These are phyloP conservation scores for Cacatua alba DNA, from an alignment of 2,113 vertebrate species.

Conservation along the genomic window DNA sequence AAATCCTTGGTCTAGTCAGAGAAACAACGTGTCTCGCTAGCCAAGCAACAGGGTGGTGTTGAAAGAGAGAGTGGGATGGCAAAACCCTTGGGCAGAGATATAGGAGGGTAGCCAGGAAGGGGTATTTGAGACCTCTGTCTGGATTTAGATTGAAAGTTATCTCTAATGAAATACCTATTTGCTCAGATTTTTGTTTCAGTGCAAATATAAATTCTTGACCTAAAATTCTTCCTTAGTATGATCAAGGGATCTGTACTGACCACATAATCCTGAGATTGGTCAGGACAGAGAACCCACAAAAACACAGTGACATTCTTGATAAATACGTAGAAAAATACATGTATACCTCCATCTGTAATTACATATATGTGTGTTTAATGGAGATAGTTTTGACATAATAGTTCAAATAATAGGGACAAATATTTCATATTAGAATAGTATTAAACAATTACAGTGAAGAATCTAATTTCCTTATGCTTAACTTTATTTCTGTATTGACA, in stretches of 20 bases:
- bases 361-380: not conserved
- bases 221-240: not conserved
- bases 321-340: not conserved
- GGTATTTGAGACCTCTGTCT: not conserved
- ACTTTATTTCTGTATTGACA: not conserved
- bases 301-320: not conserved
- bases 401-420: not conserved
- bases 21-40: not conserved
- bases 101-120: slow-evolving; percentile 46
- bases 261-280: not conserved
- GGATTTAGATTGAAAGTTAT: slow-evolving; percentile 31
- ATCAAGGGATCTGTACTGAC: not conserved
- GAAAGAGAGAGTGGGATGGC: slow-evolving; percentile 41
- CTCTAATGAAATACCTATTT: slow-evolving; percentile 1
- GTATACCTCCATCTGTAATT: not conserved
- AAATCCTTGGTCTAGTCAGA: slow-evolving; percentile 28
- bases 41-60: slow-evolving; percentile 35
- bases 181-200: not conserved
- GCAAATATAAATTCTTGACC: not conserved
- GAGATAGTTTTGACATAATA: not conserved
- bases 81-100: slow-evolving; percentile 34
- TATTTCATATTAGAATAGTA: not conserved
- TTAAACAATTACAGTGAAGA: not conserved
- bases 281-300: not conserved
- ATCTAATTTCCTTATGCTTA: not conserved